Evolutionary conservation across 2,888 invertebrate genomes (phyloP), one percentile per base, ranked within the genome.

Genomic region (Euclidia mi): DNA sequence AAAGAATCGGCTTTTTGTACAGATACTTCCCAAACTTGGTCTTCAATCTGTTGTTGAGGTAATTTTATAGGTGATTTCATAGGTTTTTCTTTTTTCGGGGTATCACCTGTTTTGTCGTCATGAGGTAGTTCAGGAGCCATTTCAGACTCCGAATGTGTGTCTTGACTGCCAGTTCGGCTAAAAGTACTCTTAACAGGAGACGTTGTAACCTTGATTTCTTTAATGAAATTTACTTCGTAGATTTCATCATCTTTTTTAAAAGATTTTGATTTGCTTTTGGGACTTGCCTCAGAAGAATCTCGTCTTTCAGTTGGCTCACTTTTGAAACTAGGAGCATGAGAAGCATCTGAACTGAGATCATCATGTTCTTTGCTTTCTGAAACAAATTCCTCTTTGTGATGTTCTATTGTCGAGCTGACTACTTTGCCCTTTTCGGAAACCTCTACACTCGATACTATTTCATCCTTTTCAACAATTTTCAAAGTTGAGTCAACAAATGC

Each of bases 111-210:
- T 73, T 83, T 93, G 10, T 90, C 90, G 70, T 94, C 92, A 49
- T 94, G 91, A 29, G 95, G 94, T 53, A 94, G 81, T 65, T 95
- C 95, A 15, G 95, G 95, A 11, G 94, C 94, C 34, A 88, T 80
- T 85, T 95, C 95, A 3, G 95, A 95, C 74, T 95, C 95, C 1
- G 95, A 95, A 64, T 95, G 95, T 14, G 95, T 95, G 63, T 95
- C 95, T 81, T 95, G 95, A 79, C 95, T 95, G 45, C 95, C 95
- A 45, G 94, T 95, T 46, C 94, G 87, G 76, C 95, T 95, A 68
- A 94, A 95, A 3, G 92, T 85, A 68, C 92, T 93, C 56, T 94
- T 94, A 2, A 94, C 86, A 6, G 94, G 95, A 20, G 95, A 95
- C 0, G 94, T 94, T 0, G 94, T 94, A 1, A 95, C 79, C 76